A percentile compares a stretch with the other conserved stretches of the same genome.
phyloP scores from a whole-genome alignment of 2,888 invertebrate species.

The Harpalus rubripes region DNA sequence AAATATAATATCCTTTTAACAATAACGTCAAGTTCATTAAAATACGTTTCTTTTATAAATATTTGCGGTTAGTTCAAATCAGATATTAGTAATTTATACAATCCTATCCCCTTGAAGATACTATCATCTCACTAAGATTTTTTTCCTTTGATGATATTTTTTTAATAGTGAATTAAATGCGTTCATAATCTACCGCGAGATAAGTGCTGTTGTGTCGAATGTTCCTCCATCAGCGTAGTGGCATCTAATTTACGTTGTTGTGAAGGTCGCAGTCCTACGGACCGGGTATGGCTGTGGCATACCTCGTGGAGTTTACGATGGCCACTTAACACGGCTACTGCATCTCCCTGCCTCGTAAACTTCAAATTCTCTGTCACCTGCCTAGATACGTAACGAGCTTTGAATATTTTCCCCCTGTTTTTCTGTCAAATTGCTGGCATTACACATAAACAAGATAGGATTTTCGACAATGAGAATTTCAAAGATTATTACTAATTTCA shows the following conservation, averaged over 20 bases:
- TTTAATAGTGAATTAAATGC: constrained; percentile 58
- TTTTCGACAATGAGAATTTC: background rate
- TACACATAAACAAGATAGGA: constrained; percentile 42
- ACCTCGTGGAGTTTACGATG: constrained; percentile 58
- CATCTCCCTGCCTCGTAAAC: constrained; percentile 55
- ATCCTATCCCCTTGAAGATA: background rate
- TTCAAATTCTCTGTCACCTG: constrained; percentile 61
- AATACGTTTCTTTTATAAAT: background rate
- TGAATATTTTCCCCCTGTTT: constrained; percentile 50
- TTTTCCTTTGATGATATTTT: constrained; percentile 56
- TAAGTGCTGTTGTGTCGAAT: constrained; percentile 43
- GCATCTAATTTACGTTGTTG: constrained; percentile 39
- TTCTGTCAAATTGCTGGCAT: constrained; percentile 48
- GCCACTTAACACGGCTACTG: constrained; percentile 63
- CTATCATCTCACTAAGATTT: background rate
- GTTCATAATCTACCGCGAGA: constrained; percentile 62
- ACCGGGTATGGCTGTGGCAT: constrained; percentile 7
- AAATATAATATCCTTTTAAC: background rate
- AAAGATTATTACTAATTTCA: background rate
- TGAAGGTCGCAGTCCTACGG: constrained; percentile 21
- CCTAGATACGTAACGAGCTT: constrained; percentile 50
- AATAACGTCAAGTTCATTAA: background rate
- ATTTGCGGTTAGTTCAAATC: constrained; percentile 25
- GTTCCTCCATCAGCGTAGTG: constrained; percentile 10
- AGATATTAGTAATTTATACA: constrained; percentile 22